phyloP scores from a whole-genome alignment of 2,113 vertebrate genomes.

The Calcarius ornatus region DNA sequence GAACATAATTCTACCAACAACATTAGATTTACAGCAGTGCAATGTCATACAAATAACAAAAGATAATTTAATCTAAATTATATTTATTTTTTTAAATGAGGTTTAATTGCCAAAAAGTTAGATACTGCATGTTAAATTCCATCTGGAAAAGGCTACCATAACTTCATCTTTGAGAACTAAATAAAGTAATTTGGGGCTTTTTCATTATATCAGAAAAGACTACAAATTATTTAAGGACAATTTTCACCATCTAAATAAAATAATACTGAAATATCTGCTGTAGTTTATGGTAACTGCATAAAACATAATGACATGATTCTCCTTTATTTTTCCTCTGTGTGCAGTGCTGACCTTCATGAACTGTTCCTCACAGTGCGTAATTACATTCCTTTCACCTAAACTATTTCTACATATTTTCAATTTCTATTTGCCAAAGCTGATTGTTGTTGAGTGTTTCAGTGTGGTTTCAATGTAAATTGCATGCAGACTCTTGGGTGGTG shows the following conservation, averaged over 20 bases:
- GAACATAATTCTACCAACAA: not conserved
- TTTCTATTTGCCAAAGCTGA: not conserved
- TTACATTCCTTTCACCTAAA: constrained; percentile 26
- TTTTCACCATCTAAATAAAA: constrained; percentile 18
- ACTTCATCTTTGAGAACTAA: not conserved
- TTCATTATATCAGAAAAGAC: not conserved
- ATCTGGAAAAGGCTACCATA: not conserved
- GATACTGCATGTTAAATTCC: not conserved
- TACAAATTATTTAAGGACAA: constrained; percentile 1
- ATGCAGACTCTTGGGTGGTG: not conserved
- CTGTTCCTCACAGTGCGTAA: not conserved
- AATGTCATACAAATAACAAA: not conserved
- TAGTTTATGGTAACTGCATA: constrained; percentile 15
- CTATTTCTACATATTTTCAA: not conserved
- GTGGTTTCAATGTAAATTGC: not conserved
- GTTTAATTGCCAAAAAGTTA: not conserved
- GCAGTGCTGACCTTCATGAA: not conserved
- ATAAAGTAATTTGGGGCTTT: not conserved
- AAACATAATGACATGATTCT: not conserved
- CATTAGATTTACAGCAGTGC: not conserved
- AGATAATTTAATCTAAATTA: not conserved
- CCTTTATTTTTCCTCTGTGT: constrained; percentile 4
- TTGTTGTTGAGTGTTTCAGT: not conserved
- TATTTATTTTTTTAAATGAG: not conserved
- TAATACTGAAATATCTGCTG: constrained; percentile 1